Conservation (phyloP, 2,113 vertebrate genomes). For the Carassius carassius region DNA sequence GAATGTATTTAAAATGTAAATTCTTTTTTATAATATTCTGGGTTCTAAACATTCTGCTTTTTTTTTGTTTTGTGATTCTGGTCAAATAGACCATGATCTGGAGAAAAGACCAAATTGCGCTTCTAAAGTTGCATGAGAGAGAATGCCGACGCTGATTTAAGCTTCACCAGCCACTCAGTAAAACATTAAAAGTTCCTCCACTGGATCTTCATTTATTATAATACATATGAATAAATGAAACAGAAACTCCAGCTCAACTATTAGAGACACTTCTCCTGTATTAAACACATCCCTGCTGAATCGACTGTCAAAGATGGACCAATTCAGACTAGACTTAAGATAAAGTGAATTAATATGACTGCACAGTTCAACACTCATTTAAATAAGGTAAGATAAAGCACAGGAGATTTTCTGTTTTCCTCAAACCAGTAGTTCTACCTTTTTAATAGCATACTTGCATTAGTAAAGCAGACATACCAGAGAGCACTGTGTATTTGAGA, state of each 20-base stretch:
- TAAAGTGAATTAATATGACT: not conserved
- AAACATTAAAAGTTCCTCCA: slow-evolving; percentile 1
- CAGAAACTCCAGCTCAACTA: not conserved
- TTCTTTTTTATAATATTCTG: not conserved
- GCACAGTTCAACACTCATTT: not conserved
- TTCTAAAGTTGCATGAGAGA: not conserved
- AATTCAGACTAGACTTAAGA: not conserved
- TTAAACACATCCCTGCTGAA: not conserved
- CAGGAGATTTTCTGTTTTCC: not conserved
- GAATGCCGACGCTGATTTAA: not conserved
- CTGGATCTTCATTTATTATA: not conserved
- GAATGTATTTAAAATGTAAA: too few relatives aligned
- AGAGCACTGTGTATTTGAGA: slow-evolving; percentile 91
- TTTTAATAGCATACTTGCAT: not conserved
- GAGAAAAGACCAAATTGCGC: not conserved
- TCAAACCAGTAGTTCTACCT: not conserved
- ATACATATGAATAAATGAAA: not conserved
- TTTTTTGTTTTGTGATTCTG: not conserved
- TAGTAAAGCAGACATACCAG: slow-evolving; percentile 68
- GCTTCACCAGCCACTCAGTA: not conserved
- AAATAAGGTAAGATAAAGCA: not conserved
- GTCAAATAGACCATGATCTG: not conserved
- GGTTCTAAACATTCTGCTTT: not conserved
- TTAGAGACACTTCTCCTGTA: not conserved
- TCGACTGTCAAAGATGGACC: not conserved